Percentiles rank a stretch among this genome's conserved stretches.
Conservation (phyloP, 2,888 invertebrate species). For the Sipunculus nudus region DNA sequence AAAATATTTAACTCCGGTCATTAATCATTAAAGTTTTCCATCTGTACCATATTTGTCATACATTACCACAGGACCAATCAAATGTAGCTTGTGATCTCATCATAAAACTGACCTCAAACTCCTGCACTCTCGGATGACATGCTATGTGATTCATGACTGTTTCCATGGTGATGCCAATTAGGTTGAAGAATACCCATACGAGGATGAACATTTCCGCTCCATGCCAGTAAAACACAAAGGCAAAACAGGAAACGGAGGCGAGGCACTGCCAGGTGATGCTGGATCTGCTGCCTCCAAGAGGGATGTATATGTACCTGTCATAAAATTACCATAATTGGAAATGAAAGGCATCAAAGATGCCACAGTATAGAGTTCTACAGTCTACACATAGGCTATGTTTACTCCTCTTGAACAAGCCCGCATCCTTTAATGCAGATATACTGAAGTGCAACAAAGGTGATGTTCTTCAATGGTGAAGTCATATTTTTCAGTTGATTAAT, state of each 20-base stretch:
- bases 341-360: background rate
- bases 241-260: slow-evolving; percentile 81
- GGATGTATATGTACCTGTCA: slow-evolving; percentile 83
- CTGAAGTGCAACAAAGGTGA: too few relatives aligned
- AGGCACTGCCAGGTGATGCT: slow-evolving; percentile 68
- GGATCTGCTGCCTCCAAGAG: slow-evolving; percentile 69
- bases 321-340: background rate
- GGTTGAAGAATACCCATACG: slow-evolving; percentile 89
- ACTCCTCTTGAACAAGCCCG: too few relatives aligned
- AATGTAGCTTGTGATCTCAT: too few relatives aligned
- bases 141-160: background rate
- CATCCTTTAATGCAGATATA: too few relatives aligned
- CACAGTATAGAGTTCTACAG: too few relatives aligned
- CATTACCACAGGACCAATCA: too few relatives aligned
- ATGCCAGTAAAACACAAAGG: slow-evolving; percentile 91
- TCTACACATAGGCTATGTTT: too few relatives aligned
- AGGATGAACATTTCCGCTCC: slow-evolving; percentile 81
- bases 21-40: too few relatives aligned
- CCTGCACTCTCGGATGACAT: background rate
- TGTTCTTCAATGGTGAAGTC: too few relatives aligned
- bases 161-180: slow-evolving; percentile 70
- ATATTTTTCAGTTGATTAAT: too few relatives aligned
- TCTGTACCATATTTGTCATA: too few relatives aligned
- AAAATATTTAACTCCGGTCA: too few relatives aligned
- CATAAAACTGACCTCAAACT: slow-evolving; percentile 2